phyloP scores from a whole-genome alignment of 2,888 invertebrate species.

The Pristionchus arcanus region DNA sequence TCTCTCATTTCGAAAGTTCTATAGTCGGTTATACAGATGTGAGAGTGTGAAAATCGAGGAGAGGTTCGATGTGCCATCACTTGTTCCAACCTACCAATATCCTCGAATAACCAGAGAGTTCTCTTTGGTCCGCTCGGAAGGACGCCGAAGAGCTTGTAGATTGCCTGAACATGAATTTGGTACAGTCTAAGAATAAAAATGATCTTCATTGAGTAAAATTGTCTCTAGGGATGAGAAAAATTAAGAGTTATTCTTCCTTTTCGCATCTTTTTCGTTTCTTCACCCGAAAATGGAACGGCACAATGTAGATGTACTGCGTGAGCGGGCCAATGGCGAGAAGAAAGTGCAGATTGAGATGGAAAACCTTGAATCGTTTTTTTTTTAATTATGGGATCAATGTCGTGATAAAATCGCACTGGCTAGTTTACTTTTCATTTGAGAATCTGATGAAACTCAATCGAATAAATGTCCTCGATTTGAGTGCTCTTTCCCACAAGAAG shows the following conservation, averaged over 20 bases:
- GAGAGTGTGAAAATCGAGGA: too few species aligned
- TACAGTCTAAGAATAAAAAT: too few species aligned
- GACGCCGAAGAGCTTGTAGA: slow-evolving; percentile 21
- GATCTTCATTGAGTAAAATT: too few species aligned
- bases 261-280: too few species aligned
- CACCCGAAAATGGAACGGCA: slow-evolving; percentile 25
- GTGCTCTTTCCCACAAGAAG: too few species aligned
- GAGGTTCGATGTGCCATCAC: too few species aligned
- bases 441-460: not conserved
- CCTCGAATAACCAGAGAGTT: not conserved
- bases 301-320: not conserved
- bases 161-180: not conserved
- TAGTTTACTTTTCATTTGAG: not conserved
- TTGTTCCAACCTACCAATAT: not conserved
- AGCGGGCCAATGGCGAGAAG: not conserved
- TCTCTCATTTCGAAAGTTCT: too few species aligned
- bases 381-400: too few species aligned
- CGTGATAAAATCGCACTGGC: too few species aligned
- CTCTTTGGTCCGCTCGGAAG: not conserved
- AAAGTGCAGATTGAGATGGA: slow-evolving; percentile 26
- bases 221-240: too few species aligned
- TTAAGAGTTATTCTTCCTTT: too few species aligned
- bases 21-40: too few species aligned
- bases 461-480: not conserved
- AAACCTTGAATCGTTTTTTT: not conserved